Conservation (phyloP, 1,140 invertebrate genomes). For the Aphelenchoides besseyi region DNA sequence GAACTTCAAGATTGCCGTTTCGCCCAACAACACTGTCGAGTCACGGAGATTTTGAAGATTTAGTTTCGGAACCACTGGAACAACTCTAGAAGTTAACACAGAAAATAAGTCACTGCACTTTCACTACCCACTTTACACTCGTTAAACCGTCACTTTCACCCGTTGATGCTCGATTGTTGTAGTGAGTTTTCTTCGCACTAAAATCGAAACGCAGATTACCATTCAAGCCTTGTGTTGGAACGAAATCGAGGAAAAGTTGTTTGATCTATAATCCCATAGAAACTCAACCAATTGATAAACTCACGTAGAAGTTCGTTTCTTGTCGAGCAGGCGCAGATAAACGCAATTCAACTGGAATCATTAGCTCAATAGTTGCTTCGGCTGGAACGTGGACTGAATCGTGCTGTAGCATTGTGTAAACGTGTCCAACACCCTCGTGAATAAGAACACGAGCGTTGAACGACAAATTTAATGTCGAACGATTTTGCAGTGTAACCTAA, state of each 20-base stretch:
- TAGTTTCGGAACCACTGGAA: constrained; percentile 7
- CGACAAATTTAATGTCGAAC: background rate
- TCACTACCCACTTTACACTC: too few species aligned
- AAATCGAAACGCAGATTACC: background rate
- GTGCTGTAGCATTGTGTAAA: background rate
- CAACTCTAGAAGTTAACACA: background rate
- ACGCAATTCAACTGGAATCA: background rate
- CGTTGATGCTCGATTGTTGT: background rate
- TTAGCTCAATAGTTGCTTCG: background rate
- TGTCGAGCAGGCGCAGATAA: background rate
- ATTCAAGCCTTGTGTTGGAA: background rate
- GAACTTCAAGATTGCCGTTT: background rate
- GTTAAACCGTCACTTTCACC: background rate
- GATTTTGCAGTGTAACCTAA: constrained; percentile 10
- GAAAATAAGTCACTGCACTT: too few species aligned
- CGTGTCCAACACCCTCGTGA: background rate
- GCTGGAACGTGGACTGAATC: background rate
- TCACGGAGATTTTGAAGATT: background rate
- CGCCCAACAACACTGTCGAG: background rate
- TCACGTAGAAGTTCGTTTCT: background rate
- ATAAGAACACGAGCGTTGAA: constrained; percentile 9
- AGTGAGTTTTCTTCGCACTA: background rate
- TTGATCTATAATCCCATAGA: background rate
- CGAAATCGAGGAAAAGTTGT: constrained; percentile 1
- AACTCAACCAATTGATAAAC: background rate